These are phyloP conservation scores for Stratiomys singularior DNA, from an alignment of 2,888 invertebrate genomes.

Conservation along the genomic window DNA sequence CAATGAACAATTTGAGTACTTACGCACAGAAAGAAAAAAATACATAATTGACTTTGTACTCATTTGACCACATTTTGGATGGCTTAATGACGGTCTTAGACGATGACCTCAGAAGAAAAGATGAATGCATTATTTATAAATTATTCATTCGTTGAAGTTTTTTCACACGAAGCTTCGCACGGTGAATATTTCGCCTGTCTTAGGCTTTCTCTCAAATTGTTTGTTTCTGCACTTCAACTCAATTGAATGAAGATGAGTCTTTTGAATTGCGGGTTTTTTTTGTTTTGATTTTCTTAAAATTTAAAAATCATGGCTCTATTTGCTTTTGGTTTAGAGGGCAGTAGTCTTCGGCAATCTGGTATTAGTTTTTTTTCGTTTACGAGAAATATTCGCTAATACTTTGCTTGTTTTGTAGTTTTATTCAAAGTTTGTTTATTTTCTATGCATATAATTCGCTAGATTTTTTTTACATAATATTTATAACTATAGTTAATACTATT, in stretches of 20 bases:
- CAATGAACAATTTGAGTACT: no score
- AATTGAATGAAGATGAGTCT: not conserved
- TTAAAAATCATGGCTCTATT: not conserved
- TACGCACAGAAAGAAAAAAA: no score
- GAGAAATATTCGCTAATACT: not conserved
- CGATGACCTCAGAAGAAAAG: no score
- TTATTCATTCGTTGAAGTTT: not conserved
- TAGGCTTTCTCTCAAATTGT: not conserved
- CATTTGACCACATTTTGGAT: no score
- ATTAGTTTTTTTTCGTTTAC: not conserved
- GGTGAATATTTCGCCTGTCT: not conserved
- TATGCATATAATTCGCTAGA: slow-evolving; percentile 24
- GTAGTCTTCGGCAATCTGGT: not conserved
- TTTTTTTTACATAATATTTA: slow-evolving; percentile 25
- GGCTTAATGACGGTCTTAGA: no score
- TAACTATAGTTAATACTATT: slow-evolving; percentile 28
- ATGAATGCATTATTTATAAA: not conserved
- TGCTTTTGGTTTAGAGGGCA: not conserved
- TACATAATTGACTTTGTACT: no score
- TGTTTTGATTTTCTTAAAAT: not conserved
- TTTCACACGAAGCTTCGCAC: not conserved
- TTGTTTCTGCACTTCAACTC: not conserved
- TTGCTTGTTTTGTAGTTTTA: slow-evolving; percentile 25
- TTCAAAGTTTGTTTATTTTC: slow-evolving; percentile 30
- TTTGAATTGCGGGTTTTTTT: no score